Evolutionary conservation across 2,888 invertebrate genomes (phyloP).

Genomic region (Morpho deidamia): DNA sequence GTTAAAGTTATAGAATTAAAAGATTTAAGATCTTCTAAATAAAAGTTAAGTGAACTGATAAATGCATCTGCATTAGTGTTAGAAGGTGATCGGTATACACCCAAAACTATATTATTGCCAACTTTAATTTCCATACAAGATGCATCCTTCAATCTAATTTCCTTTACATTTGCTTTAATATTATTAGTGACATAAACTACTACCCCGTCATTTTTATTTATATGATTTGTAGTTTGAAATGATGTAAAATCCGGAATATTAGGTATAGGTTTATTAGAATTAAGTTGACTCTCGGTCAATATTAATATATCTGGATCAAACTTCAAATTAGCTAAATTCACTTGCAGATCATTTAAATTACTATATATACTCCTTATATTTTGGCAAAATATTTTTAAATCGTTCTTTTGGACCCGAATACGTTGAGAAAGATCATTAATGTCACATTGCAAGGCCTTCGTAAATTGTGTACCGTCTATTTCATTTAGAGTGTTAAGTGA

Average conservation of each 20-base stretch:
- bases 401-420: not conserved
- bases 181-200: slow-evolving; percentile 11
- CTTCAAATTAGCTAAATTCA: slow-evolving; percentile 1
- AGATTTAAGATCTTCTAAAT: not conserved
- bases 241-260: too few relatives aligned
- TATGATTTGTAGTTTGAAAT: not conserved
- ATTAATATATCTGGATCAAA: slow-evolving; percentile 11
- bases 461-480: not conserved
- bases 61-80: not conserved
- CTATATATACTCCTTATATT: slow-evolving; percentile 17
- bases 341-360: slow-evolving; percentile 10
- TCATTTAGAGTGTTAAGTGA: not conserved
- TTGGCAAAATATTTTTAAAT: slow-evolving; percentile 11
- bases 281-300: slow-evolving; percentile 19
- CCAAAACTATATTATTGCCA: not conserved
- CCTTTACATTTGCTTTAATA: not conserved
- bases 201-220: slow-evolving; percentile 7
- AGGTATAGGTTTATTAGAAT: not conserved
- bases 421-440: not conserved
- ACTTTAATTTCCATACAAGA: not conserved
- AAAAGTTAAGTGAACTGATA: not conserved
- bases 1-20: too few relatives aligned
- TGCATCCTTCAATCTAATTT: not conserved
- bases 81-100: slow-evolving; percentile 7
- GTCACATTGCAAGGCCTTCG: not conserved